Evolutionary conservation across 2,797 vertebrate species (phyloP).

Genomic region (Gambusia yucatana): DNA sequence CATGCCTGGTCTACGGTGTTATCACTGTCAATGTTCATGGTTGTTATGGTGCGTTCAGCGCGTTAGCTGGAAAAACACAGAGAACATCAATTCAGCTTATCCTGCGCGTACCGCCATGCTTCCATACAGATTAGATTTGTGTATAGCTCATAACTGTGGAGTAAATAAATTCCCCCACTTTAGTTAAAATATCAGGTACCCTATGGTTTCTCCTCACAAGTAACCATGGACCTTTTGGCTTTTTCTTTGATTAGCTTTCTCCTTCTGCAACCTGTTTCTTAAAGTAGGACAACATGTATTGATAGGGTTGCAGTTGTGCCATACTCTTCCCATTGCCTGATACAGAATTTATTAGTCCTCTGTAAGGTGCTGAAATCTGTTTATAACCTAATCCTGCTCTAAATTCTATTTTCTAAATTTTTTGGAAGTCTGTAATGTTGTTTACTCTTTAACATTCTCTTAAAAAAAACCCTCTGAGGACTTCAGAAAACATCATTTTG

Average conservation of each 20-base stretch:
- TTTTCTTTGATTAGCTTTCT: neutral
- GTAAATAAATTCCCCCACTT: neutral
- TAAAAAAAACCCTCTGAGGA: too few relatives aligned
- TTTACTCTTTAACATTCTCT: neutral
- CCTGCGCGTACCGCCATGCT: neutral
- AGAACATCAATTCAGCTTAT: neutral
- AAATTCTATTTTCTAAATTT: neutral
- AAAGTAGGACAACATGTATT: neutral
- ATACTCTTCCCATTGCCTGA: neutral
- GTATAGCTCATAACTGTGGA: neutral
- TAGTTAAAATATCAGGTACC: neutral
- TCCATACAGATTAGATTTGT: neutral
- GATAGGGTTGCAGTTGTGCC: neutral
- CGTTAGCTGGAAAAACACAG: neutral
- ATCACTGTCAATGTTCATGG: neutral
- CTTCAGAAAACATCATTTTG: too few relatives aligned
- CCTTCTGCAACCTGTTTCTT: neutral
- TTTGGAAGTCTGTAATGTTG: neutral
- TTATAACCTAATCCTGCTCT: neutral
- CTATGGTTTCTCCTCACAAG: neutral
- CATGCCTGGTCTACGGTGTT: neutral
- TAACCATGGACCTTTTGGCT: neutral
- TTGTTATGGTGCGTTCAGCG: neutral
- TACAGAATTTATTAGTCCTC: neutral
- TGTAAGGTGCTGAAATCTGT: neutral